Evolutionary conservation across 2,113 vertebrate genomes (phyloP).

Genomic region (Paedocypris sp.): DNA sequence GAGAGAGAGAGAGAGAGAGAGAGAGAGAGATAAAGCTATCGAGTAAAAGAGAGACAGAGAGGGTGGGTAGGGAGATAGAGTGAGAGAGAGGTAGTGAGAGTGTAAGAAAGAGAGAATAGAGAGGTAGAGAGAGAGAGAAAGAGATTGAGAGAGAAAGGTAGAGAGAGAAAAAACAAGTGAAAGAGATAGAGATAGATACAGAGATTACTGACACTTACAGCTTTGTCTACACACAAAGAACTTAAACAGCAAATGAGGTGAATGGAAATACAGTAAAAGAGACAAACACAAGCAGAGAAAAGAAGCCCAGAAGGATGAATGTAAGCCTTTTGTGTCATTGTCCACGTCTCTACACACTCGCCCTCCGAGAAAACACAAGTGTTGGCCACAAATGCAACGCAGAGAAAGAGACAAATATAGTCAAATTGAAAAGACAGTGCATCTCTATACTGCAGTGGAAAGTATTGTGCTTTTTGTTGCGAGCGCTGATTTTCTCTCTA

Average conservation of each 20-base stretch:
- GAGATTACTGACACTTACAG: constrained; percentile 53
- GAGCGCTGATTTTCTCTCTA: constrained; percentile 67
- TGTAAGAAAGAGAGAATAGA: constrained; percentile 21
- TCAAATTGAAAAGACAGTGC: background rate
- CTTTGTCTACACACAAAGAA: constrained; percentile 36
- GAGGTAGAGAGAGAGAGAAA: too few species aligned
- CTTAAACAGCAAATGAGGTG: too few species aligned
- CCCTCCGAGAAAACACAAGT: background rate
- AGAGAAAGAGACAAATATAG: background rate
- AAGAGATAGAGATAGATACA: constrained; percentile 32
- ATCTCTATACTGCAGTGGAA: constrained; percentile 43
- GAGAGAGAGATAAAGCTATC: constrained; percentile 29
- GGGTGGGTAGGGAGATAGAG: too few species aligned
- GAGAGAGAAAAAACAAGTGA: background rate
- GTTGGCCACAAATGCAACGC: background rate
- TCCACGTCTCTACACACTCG: background rate
- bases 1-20: background rate
- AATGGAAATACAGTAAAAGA: constrained; percentile 50
- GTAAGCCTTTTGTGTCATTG: background rate
- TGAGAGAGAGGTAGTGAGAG: too few species aligned
- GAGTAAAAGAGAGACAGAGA: too few species aligned
- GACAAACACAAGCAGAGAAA: constrained; percentile 43
- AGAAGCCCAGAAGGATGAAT: background rate
- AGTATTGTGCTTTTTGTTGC: constrained; percentile 52
- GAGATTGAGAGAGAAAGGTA: too few species aligned